Conservation (phyloP, 2,888 invertebrate species). For the Drosophila engyochracea region DNA sequence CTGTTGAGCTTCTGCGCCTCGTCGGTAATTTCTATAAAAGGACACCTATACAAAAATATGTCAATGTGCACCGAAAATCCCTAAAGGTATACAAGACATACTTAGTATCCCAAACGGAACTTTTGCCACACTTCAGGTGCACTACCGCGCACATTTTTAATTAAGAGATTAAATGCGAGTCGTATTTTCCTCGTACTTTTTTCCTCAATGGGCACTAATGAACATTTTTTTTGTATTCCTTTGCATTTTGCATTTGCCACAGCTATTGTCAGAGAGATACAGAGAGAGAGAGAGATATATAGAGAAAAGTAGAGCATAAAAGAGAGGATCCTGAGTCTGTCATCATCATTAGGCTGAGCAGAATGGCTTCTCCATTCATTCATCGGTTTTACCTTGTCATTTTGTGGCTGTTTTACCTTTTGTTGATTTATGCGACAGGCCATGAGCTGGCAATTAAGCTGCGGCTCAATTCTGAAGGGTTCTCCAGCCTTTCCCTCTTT, state of each 20-base stretch:
- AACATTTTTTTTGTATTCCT: slow-evolving; percentile 36
- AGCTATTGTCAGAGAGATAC: slow-evolving; percentile 57
- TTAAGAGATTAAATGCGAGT: slow-evolving; percentile 76
- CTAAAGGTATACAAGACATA: slow-evolving; percentile 6
- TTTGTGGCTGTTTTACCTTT: slow-evolving; percentile 63
- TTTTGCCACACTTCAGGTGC: slow-evolving; percentile 57
- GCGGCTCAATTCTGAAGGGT: slow-evolving; percentile 50
- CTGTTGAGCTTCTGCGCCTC: slow-evolving; percentile 40
- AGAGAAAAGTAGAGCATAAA: background rate
- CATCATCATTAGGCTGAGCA: slow-evolving; percentile 71
- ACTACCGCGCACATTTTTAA: slow-evolving; percentile 68
- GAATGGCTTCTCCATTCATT: slow-evolving; percentile 50
- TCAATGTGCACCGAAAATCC: slow-evolving; percentile 47
- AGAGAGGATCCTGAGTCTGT: slow-evolving; percentile 18
- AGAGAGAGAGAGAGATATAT: background rate
- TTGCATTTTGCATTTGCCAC: slow-evolving; percentile 40
- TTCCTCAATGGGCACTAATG: slow-evolving; percentile 61
- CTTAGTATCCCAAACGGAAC: slow-evolving; percentile 21
- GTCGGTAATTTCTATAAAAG: slow-evolving; percentile 56
- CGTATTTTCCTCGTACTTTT: slow-evolving; percentile 11
- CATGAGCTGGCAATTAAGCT: slow-evolving; percentile 70
- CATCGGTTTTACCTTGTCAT: slow-evolving; percentile 59
- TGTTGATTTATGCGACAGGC: slow-evolving; percentile 65
- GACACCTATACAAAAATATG: slow-evolving; percentile 69
- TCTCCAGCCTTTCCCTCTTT: slow-evolving; percentile 3